These are phyloP conservation scores for Cydia splendana DNA, from an alignment of 1,140 invertebrate species.

Conservation along the genomic window DNA sequence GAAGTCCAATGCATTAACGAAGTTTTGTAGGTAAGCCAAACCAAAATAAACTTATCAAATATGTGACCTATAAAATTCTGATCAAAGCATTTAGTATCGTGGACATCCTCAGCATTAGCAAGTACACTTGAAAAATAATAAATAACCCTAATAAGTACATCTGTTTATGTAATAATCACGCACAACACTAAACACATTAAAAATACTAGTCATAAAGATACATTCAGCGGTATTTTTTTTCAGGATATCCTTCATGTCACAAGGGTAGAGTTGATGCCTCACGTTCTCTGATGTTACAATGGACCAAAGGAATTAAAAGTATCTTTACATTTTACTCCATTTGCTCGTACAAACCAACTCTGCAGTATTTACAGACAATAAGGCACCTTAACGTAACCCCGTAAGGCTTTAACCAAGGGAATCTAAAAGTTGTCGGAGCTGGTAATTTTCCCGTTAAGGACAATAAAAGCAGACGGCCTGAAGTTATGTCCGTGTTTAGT, in stretches of 20 bases:
- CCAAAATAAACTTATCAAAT: neutral
- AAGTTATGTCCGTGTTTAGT: slow-evolving; percentile 22
- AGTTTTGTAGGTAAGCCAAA: neutral
- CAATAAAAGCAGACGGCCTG: slow-evolving; percentile 14
- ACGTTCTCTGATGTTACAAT: neutral
- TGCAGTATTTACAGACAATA: neutral
- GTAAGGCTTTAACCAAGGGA: neutral
- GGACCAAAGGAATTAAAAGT: slow-evolving; percentile 4
- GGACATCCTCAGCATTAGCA: neutral
- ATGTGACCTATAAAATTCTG: neutral
- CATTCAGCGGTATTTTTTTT: neutral
- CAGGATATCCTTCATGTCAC: neutral
- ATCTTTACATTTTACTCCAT: slow-evolving; percentile 5
- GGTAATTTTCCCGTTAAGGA: slow-evolving; percentile 13
- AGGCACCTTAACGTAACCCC: neutral
- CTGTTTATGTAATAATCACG: neutral
- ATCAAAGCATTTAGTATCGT: neutral
- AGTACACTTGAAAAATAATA: neutral
- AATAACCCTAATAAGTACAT: neutral
- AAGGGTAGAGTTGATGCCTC: neutral
- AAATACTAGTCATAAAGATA: neutral
- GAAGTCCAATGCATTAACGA: neutral
- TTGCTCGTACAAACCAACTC: neutral
- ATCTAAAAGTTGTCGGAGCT: neutral
- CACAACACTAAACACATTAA: neutral